These are phyloP conservation scores for Agrilus biguttatus DNA, from an alignment of 2,888 invertebrate genomes.

Conservation along the genomic window DNA sequence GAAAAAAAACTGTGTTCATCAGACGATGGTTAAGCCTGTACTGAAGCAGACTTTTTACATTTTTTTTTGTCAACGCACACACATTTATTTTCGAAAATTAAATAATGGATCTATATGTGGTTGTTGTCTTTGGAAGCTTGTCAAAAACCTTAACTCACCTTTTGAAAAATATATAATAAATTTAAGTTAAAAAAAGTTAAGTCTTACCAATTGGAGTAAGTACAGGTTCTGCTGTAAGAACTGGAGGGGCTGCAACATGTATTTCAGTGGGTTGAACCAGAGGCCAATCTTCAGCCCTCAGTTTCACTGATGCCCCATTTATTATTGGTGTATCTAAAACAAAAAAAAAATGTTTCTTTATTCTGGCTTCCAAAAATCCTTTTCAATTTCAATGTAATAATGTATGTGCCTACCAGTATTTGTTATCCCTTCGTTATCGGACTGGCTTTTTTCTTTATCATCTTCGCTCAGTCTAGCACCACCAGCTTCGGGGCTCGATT, in stretches of 20 bases:
- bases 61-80: no score
- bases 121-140: no score
- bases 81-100: no score
- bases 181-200: background rate
- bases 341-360: no score
- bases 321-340: background rate
- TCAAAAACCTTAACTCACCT: no score
- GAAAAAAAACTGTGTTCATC: no score
- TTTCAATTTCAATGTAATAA: no score
- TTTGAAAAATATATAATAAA: background rate
- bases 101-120: no score
- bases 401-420: conserved; percentile 4
- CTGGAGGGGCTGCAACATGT: conserved; percentile 54
- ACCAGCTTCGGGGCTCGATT: conserved; percentile 2
- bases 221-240: conserved; percentile 62
- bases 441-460: conserved; percentile 15
- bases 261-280: conserved; percentile 61
- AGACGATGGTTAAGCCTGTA: no score
- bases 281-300: conserved; percentile 45
- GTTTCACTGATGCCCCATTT: conserved; percentile 34
- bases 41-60: no score
- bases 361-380: no score
- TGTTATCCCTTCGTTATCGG: conserved; percentile 8
- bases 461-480: conserved; percentile 15
- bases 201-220: conserved; percentile 57